Conservation (phyloP, 92 coral and sea anemone species). For the Meandrina meandrites region DNA sequence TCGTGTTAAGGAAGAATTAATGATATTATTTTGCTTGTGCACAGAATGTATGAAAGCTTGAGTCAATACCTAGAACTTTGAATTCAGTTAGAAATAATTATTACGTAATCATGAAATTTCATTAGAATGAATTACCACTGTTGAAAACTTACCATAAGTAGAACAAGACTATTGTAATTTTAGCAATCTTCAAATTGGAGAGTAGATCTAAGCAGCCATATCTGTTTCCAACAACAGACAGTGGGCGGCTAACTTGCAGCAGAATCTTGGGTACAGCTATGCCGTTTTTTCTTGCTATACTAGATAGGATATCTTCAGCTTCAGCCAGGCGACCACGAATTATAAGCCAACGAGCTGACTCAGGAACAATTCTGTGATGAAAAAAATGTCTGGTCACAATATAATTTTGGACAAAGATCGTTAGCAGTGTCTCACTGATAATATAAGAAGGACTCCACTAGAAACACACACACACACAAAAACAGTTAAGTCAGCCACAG, state of each 20-base stretch:
- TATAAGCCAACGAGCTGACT: constrained; percentile 97
- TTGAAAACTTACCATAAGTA: constrained; percentile 81
- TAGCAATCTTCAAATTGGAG: constrained; percentile 75
- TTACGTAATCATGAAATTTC: too few relatives aligned
- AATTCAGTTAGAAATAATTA: too few relatives aligned
- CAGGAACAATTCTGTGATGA: constrained; percentile 81
- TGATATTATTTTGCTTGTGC: too few relatives aligned
- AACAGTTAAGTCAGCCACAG: too few relatives aligned
- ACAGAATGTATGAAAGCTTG: too few relatives aligned
- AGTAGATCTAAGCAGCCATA: constrained; percentile 90
- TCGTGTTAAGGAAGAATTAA: too few relatives aligned
- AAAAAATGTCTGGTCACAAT: background rate
- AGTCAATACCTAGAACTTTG: too few relatives aligned
- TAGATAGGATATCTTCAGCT: constrained; percentile 88
- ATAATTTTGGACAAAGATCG: too few relatives aligned
- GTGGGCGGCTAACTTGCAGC: constrained; percentile 93
- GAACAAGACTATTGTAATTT: constrained; percentile 73
- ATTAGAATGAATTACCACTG: too few relatives aligned
- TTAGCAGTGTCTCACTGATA: too few relatives aligned
- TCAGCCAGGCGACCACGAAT: constrained; percentile 94
- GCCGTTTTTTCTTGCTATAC: constrained; percentile 93
- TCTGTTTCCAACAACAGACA: constrained; percentile 74
- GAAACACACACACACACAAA: too few relatives aligned
- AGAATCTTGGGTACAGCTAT: constrained; percentile 93
- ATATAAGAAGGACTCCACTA: too few relatives aligned